These are phyloP conservation scores for Thereva unica DNA, from an alignment of 2,888 invertebrate species.

Conservation along the genomic window DNA sequence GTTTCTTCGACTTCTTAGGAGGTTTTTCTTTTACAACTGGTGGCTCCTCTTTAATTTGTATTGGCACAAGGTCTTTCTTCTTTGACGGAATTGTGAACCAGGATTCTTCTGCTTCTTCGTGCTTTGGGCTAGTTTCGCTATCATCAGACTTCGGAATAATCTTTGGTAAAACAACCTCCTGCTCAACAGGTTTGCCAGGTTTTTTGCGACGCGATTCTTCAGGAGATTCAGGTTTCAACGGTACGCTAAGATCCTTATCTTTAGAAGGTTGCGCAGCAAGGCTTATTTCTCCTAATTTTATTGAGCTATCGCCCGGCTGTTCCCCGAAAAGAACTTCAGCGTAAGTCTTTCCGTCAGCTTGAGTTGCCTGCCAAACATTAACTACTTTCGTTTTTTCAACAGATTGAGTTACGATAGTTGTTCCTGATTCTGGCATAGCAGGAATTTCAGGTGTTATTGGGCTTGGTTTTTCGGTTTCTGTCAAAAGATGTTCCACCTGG, in stretches of 20 bases:
- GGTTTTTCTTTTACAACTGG: not conserved
- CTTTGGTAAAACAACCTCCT: not conserved
- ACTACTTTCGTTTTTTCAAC: conserved; percentile 39
- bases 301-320: not conserved
- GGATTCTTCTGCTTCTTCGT: not conserved
- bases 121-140: not conserved
- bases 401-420: too few species aligned
- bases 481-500: too few species aligned
- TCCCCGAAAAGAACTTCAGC: conserved; percentile 68
- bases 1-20: conserved; percentile 11
- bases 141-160: not conserved
- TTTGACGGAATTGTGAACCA: conserved; percentile 28
- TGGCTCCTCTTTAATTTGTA: not conserved
- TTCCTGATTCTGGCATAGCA: too few species aligned
- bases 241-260: conserved; percentile 9
- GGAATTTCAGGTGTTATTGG: too few species aligned
- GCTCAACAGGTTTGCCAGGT: not conserved
- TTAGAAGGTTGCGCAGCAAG: conserved; percentile 16
- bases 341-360: conserved; percentile 68
- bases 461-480: too few species aligned
- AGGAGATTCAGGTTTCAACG: not conserved
- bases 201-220: too few species aligned
- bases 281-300: not conserved
- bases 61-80: conserved; percentile 35
- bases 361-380: conserved; percentile 60